Evolutionary conservation across 2,113 vertebrate genomes (phyloP).

Genomic region (Catharus minimus): DNA sequence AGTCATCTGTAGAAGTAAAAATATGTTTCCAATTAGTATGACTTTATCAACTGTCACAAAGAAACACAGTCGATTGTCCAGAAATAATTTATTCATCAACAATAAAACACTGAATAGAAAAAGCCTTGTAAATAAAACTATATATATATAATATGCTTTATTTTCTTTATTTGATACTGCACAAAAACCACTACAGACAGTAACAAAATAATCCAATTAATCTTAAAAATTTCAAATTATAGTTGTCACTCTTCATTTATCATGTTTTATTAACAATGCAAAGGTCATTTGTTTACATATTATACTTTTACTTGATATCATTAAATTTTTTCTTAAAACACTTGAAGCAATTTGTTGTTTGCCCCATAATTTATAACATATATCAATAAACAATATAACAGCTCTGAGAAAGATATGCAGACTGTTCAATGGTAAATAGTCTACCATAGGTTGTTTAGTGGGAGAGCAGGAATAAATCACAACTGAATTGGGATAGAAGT

Average conservation of each 20-base stretch:
- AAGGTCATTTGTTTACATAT: constrained; percentile 54
- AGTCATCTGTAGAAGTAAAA: neutral
- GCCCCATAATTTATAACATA: constrained; percentile 71
- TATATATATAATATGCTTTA: constrained; percentile 80
- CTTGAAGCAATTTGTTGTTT: constrained; percentile 65
- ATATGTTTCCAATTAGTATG: neutral
- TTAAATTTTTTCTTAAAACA: constrained; percentile 73
- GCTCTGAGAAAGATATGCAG: constrained; percentile 70
- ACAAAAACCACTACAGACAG: constrained; percentile 82
- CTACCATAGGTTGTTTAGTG: constrained; percentile 47
- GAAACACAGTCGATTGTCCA: constrained; percentile 69
- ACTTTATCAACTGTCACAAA: constrained; percentile 61
- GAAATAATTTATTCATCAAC: constrained; percentile 83
- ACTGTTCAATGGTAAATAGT: constrained; percentile 52
- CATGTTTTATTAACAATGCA: constrained; percentile 63
- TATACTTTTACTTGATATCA: constrained; percentile 60
- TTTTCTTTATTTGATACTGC: constrained; percentile 75
- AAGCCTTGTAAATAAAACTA: constrained; percentile 83
- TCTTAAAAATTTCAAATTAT: constrained; percentile 77
- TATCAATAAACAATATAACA: constrained; percentile 76
- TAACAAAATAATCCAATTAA: constrained; percentile 84
- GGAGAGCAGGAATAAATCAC: constrained; percentile 62
- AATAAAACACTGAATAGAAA: constrained; percentile 80
- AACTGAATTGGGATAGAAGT: constrained; percentile 68
- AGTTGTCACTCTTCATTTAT: constrained; percentile 63